Conservation (phyloP, 2,797 vertebrate genomes). For the Halcyon smyrnensis region DNA sequence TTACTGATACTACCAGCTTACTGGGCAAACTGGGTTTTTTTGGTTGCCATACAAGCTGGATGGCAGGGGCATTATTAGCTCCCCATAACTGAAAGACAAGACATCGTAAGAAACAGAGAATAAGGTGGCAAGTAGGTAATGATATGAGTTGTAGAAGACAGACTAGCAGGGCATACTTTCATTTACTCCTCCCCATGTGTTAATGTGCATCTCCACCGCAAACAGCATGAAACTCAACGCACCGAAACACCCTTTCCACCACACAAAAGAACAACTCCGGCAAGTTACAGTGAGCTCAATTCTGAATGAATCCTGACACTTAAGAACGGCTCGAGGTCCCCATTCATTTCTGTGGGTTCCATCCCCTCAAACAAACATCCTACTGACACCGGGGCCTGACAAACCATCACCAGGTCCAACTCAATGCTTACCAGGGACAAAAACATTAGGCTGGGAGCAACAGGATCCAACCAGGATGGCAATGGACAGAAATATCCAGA, state of each 20-base stretch:
- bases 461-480: not conserved
- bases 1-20: not conserved
- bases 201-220: not conserved
- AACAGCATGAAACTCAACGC: constrained; percentile 1
- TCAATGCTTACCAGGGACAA: not conserved
- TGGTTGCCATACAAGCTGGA: not conserved
- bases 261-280: not conserved
- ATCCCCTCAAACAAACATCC: not conserved
- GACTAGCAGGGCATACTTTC: not conserved
- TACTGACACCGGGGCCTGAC: not conserved
- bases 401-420: not conserved
- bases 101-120: not conserved
- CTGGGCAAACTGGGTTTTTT: not conserved
- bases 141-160: not conserved
- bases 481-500: not conserved
- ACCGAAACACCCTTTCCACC: not conserved
- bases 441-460: not conserved
- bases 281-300: constrained; percentile 14
- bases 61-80: not conserved
- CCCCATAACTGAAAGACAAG: not conserved
- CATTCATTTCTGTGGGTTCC: not conserved
- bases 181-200: not conserved
- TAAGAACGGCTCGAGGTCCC: not conserved
- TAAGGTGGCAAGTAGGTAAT: not conserved
- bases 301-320: not conserved